Evolutionary conservation across 2,113 vertebrate species (phyloP).

Genomic region (Oreotrochilus melanogaster): DNA sequence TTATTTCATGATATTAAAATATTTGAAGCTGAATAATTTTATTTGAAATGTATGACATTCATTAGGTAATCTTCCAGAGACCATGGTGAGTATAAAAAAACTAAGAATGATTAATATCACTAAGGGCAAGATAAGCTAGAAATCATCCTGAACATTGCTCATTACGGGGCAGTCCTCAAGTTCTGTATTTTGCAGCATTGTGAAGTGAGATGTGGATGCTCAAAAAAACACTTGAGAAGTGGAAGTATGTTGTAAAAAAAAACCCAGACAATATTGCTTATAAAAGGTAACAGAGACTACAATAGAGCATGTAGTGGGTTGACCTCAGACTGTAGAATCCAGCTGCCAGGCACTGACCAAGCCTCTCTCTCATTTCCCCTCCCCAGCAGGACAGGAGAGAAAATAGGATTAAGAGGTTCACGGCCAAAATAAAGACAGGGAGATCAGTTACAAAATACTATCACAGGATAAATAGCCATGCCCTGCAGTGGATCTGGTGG

Average conservation of each 20-base stretch:
- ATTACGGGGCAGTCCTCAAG: background rate
- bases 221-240: background rate
- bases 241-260: background rate
- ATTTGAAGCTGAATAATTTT: background rate
- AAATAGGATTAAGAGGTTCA: background rate
- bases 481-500: background rate
- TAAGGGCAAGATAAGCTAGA: background rate
- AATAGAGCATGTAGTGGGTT: background rate
- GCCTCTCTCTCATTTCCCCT: background rate
- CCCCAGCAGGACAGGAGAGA: background rate
- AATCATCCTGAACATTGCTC: background rate
- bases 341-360: background rate
- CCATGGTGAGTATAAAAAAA: background rate
- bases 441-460: background rate
- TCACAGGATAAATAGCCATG: background rate
- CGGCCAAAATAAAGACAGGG: background rate
- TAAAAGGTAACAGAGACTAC: background rate
- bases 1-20: background rate
- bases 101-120: background rate
- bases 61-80: background rate
- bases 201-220: background rate
- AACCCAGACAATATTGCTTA: background rate
- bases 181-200: background rate
- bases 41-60: background rate
- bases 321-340: background rate